These are phyloP conservation scores for cat (Felis catus) DNA, from an alignment of 2,113 vertebrate genomes.

Conservation along the genomic window DNA sequence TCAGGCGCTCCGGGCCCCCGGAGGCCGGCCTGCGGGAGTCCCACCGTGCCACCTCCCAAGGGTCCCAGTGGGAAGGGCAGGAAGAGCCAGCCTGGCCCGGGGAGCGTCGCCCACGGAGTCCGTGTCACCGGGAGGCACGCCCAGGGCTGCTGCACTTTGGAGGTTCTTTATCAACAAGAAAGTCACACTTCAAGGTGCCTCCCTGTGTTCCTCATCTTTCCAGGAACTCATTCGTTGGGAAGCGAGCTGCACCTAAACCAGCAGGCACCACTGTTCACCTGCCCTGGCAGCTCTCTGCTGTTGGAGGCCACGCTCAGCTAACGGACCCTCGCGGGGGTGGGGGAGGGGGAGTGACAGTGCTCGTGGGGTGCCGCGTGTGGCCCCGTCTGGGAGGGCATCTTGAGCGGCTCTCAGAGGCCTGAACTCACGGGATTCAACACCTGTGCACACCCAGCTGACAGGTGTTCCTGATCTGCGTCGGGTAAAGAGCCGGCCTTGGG, in stretches of 20 bases:
- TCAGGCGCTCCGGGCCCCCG: neutral
- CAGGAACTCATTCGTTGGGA: neutral
- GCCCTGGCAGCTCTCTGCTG: neutral
- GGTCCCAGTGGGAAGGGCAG: fast-evolving
- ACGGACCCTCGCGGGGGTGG: fast-evolving
- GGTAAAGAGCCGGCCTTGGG: no score
- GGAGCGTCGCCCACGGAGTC: fast-evolving
- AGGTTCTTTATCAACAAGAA: neutral
- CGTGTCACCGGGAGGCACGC: fast-evolving
- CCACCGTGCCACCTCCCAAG: fast-evolving
- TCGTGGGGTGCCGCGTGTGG: no score
- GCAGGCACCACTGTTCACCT: neutral
- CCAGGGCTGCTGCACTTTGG: neutral
- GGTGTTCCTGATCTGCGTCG: neutral
- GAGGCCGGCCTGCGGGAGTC: neutral
- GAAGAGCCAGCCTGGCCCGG: neutral
- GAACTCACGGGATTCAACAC: neutral
- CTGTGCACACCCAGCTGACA: neutral
- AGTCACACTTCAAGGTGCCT: neutral
- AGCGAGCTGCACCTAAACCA: neutral
- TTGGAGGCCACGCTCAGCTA: neutral
- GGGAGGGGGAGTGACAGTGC: no score
- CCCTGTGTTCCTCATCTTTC: neutral
- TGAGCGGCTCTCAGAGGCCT: neutral
- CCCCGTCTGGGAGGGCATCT: neutral